Evolutionary conservation across 1,140 invertebrate genomes (phyloP).

Genomic region (Xylocopa sonorina): DNA sequence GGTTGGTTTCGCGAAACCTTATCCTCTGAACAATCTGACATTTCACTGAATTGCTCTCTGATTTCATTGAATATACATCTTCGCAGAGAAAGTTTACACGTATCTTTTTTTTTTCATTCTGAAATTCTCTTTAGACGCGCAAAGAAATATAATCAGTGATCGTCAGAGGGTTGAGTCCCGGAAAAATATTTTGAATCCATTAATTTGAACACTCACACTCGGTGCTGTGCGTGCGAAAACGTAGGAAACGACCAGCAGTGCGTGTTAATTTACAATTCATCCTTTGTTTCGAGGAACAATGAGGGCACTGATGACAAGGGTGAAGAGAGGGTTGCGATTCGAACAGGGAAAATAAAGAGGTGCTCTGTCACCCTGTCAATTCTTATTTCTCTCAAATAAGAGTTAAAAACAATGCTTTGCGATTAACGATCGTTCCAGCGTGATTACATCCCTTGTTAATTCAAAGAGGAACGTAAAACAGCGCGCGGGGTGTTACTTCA

Average conservation of each 20-base stretch:
- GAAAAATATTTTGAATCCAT: conserved; percentile 42
- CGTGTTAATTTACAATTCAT: conserved; percentile 47
- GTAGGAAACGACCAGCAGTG: conserved; percentile 21
- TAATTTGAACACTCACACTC: conserved; percentile 11
- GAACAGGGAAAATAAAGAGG: conserved; percentile 8
- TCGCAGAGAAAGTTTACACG: neutral
- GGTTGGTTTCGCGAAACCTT: neutral
- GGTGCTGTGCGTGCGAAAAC: conserved; percentile 13
- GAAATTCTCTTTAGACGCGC: neutral
- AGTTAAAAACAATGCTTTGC: neutral
- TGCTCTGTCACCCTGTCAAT: conserved; percentile 1
- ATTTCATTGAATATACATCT: no score
- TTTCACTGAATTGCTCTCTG: neutral
- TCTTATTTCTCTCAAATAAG: neutral
- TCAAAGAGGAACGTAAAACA: neutral
- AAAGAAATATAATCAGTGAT: conserved; percentile 1
- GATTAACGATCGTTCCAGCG: neutral
- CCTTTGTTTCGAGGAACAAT: conserved; percentile 52
- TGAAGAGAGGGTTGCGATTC: conserved; percentile 18
- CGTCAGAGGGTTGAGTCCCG: neutral
- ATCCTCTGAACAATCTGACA: neutral
- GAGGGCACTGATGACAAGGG: conserved; percentile 25
- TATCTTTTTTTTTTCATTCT: neutral
- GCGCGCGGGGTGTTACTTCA: neutral
- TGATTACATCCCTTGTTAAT: neutral